Evolutionary conservation across 2,113 vertebrate species (phyloP), one percentile per base, ranked within the genome.

Genomic region (Herpetotheres cachinnans): DNA sequence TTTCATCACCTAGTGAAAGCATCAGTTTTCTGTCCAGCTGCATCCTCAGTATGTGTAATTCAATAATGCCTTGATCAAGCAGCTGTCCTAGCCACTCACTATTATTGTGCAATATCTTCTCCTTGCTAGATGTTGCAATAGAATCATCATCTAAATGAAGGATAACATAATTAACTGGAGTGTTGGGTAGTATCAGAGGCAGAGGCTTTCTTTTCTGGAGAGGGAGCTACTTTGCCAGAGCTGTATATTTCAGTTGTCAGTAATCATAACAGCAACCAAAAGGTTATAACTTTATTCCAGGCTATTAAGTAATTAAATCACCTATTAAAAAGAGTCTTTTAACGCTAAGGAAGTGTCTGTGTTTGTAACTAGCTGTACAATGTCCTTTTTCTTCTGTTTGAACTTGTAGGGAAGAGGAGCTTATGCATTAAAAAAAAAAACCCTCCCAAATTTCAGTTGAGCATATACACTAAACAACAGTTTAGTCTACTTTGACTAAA

Each of bases 1-100:
- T 89, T 95, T 97, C 89, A 86, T 91, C 92, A 96, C 58, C 55
- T 62, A 85, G 72, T 66, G 40, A 86, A 95, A 95, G 42, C 86
- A 90, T 90, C 55, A 55, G n/a, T 94, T 93, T 90, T 89, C 81
- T n/a, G 27, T 72, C 63, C 49, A 85, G 91, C 71, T 97, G 71
- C 63, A 86, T 66, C n/a, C 61, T 92, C 59, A 58, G 58, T 93
- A 62, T 30, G 9, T n/a, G 61, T 83, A 96, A 85, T 90, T 87
- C 72, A 95, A 87, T 89, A 95, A 76, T 11, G 76, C 30, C 77
- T 88, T 83, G 83, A 95, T 96, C 89, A 95, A 94, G 86, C 72
- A 86, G 90, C 87, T 96, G 87, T 94, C 82, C 61, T 65, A 87
- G 78, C 74, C 61, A 85, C 78, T 96, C 82, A 80, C 40, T 73